These are phyloP conservation scores for Sipha maydis DNA, from an alignment of 2,888 invertebrate species.

Conservation along the genomic window DNA sequence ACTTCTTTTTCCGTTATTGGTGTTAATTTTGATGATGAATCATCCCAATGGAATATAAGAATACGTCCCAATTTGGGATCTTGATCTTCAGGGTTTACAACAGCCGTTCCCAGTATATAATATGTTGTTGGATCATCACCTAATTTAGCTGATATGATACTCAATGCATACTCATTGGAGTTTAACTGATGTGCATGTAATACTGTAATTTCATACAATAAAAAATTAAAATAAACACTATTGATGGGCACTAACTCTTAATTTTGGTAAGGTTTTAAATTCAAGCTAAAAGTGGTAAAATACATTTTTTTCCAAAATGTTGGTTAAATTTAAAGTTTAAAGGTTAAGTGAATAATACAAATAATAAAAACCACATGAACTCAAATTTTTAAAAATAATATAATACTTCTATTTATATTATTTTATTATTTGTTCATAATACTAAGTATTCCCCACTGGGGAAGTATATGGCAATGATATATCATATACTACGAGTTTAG, in stretches of 20 bases:
- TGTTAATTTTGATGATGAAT: constrained; percentile 77
- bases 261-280: not conserved
- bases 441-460: not conserved
- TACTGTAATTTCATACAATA: constrained; percentile 70
- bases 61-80: constrained; percentile 94
- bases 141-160: constrained; percentile 87
- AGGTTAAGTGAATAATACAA: too few relatives aligned
- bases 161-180: constrained; percentile 89
- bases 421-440: too few relatives aligned
- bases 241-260: too few relatives aligned
- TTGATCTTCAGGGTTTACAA: constrained; percentile 94
- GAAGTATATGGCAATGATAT: too few relatives aligned
- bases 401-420: too few relatives aligned
- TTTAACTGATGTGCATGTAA: constrained; percentile 93
- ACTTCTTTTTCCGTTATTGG: constrained; percentile 96
- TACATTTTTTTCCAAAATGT: not conserved
- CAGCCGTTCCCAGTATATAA: constrained; percentile 93
- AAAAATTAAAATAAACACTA: too few relatives aligned
- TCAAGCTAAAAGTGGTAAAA: not conserved
- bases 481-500: too few relatives aligned
- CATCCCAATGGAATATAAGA: constrained; percentile 88
- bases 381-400: too few relatives aligned
- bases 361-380: not conserved
- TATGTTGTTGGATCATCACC: constrained; percentile 93
- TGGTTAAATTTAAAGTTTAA: not conserved